Evolutionary conservation across 2,113 vertebrate species (phyloP).

Genomic region (Sprattus sprattus): DNA sequence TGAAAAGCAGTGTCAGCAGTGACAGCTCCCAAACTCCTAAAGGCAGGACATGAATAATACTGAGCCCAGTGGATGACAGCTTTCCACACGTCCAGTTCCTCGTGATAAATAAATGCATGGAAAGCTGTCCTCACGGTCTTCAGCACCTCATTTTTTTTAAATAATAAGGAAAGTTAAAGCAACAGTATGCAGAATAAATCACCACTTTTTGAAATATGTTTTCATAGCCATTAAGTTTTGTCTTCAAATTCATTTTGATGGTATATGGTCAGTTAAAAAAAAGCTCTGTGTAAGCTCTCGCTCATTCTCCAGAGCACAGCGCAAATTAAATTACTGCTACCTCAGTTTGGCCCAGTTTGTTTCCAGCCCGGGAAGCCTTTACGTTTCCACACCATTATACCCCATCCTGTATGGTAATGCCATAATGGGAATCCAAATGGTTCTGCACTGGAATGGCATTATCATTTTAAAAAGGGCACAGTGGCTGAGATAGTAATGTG

Average conservation of each 20-base stretch:
- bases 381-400: background rate
- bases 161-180: background rate
- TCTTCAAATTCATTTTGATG: background rate
- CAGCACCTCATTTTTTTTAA: background rate
- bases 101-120: conserved; percentile 1
- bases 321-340: background rate
- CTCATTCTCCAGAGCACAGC: background rate
- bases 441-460: conserved; percentile 1
- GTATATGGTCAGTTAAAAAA: background rate
- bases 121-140: background rate
- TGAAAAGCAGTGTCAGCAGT: conserved; percentile 8
- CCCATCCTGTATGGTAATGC: background rate
- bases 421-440: background rate
- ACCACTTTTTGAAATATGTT: background rate
- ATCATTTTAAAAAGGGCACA: background rate
- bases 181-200: background rate
- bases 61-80: background rate
- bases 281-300: background rate
- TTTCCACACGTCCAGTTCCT: background rate
- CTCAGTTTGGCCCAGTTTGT: background rate
- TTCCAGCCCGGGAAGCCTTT: background rate
- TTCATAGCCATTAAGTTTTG: background rate
- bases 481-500: background rate
- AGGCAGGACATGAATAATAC: background rate
- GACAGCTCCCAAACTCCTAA: conserved; percentile 6